Percentiles rank a stretch among this genome's conserved stretches.
Conservation (phyloP, 2,113 vertebrate genomes). For the Hyla sarda region DNA sequence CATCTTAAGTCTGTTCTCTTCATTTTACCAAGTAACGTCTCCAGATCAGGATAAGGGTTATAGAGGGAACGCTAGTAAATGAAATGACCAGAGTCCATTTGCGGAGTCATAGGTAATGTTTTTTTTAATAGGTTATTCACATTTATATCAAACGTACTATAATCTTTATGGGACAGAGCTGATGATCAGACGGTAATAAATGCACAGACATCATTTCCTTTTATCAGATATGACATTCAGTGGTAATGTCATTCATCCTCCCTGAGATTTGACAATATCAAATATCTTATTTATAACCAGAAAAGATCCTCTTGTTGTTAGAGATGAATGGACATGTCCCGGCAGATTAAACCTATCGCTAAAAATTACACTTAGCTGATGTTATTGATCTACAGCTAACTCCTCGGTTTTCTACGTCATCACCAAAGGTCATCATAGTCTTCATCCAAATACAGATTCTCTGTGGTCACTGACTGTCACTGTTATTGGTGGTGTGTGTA, state of each 20-base stretch:
- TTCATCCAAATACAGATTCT: not conserved
- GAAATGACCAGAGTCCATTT: not conserved
- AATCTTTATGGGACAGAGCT: not conserved
- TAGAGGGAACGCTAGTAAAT: not conserved
- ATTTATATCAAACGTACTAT: not conserved
- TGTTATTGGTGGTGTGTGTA: too few species aligned
- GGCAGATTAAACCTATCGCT: not conserved
- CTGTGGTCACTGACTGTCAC: not conserved
- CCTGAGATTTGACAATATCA: too few species aligned
- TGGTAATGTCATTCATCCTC: not conserved
- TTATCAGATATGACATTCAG: not conserved
- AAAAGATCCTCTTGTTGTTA: not conserved
- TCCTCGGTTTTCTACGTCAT: not conserved
- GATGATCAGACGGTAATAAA: not conserved
- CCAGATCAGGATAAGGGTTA: not conserved
- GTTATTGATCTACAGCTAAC: not conserved
- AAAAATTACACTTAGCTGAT: not conserved
- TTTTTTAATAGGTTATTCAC: not conserved
- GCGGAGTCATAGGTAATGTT: not conserved
- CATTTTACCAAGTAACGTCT: slow-evolving; percentile 19
- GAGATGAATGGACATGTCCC: not conserved
- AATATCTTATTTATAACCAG: not conserved
- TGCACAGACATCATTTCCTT: not conserved
- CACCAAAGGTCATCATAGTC: not conserved
- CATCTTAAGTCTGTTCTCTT: not conserved